These are phyloP conservation scores for Harpalus rubripes DNA, from an alignment of 2,888 invertebrate species.

Conservation along the genomic window DNA sequence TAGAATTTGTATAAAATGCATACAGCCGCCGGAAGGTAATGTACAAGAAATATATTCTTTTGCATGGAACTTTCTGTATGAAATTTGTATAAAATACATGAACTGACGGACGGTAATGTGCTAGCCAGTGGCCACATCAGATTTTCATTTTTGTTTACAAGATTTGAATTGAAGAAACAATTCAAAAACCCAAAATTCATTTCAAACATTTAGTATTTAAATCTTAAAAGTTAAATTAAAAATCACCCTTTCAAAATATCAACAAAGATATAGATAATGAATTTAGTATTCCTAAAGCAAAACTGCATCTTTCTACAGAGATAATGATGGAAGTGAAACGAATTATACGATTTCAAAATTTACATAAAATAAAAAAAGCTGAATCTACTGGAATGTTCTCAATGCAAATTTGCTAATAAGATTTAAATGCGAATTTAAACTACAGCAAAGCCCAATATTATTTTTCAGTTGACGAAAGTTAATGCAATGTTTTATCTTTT, in stretches of 20 bases:
- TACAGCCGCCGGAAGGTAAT: too few species aligned
- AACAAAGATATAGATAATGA: constrained; percentile 33
- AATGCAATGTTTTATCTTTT: constrained; percentile 27
- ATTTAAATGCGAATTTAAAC: constrained; percentile 56
- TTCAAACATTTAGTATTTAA: constrained; percentile 16
- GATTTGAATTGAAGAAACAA: too few species aligned
- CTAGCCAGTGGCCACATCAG: too few species aligned
- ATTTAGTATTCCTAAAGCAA: constrained; percentile 34
- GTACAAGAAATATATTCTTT: too few species aligned
- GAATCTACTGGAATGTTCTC: constrained; percentile 10
- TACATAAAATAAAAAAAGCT: constrained; percentile 46
- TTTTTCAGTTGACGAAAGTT: constrained; percentile 24
- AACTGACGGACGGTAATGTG: too few species aligned
- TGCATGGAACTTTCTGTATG: too few species aligned
- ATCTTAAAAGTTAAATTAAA: constrained; percentile 13
- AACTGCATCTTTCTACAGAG: constrained; percentile 14
- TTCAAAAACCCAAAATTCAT: too few species aligned
- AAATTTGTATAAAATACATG: too few species aligned
- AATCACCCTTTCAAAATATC: neutral
- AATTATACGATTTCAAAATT: constrained; percentile 34
- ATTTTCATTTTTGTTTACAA: too few species aligned
- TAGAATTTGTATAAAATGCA: too few species aligned
- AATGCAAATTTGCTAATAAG: constrained; percentile 56
- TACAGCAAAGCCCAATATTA: constrained; percentile 41
- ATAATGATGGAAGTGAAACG: constrained; percentile 20